phyloP scores from a whole-genome alignment of 1,140 invertebrate genomes.

The Nasonia vitripennis region DNA sequence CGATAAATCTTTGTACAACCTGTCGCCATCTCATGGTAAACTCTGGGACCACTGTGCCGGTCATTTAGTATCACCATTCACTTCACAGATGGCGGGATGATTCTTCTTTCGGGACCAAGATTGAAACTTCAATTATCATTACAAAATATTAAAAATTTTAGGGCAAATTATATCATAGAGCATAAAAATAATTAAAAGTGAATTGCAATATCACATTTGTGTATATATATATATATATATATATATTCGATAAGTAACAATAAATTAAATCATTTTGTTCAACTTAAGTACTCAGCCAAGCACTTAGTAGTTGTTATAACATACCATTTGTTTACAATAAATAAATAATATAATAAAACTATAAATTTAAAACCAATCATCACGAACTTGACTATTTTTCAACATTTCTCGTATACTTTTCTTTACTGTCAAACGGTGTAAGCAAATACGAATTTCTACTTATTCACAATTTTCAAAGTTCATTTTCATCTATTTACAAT shows the following conservation, averaged over 20 bases:
- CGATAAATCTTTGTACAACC: neutral
- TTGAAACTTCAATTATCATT: conserved; percentile 3
- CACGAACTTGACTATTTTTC: neutral
- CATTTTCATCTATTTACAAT: conserved; percentile 39
- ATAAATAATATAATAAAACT: neutral
- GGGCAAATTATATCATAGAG: neutral
- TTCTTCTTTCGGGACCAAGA: neutral
- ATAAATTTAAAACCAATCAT: neutral
- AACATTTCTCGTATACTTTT: neutral
- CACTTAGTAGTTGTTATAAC: neutral
- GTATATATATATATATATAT: neutral
- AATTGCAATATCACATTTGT: conserved; percentile 18
- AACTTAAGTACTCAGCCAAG: neutral
- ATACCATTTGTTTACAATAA: neutral
- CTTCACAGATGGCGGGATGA: neutral
- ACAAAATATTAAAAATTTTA: neutral
- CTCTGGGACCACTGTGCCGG: neutral
- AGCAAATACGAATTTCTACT: neutral
- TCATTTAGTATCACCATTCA: neutral
- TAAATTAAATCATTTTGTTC: conserved; percentile 21
- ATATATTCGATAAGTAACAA: conserved; percentile 37
- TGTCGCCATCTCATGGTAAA: conserved; percentile 17
- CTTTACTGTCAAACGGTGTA: neutral
- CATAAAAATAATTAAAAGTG: neutral
- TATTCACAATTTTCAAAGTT: conserved; percentile 3